Evolutionary conservation across 1,140 invertebrate genomes (phyloP).

Genomic region (Hormaphis cornu): DNA sequence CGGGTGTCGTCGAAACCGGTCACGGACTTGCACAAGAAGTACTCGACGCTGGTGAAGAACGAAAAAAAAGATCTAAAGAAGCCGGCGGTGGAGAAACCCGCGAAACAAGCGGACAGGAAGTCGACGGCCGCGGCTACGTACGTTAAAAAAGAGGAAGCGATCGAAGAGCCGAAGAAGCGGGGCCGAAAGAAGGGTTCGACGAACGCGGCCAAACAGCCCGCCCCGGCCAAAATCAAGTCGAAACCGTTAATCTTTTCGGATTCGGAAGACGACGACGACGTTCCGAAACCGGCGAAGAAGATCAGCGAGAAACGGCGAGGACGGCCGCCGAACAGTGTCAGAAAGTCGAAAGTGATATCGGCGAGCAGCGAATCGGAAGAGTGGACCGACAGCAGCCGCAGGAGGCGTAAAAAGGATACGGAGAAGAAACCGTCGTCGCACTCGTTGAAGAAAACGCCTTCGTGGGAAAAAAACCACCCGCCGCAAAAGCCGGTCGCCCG

Average conservation of each 20-base stretch:
- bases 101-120: not conserved
- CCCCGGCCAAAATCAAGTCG: conserved; percentile 9
- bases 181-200: conserved; percentile 31
- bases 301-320: conserved; percentile 30
- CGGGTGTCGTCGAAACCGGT: not conserved
- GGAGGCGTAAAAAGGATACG: not conserved
- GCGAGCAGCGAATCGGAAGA: conserved; percentile 37
- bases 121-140: not conserved
- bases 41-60: not conserved
- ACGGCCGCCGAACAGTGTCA: conserved; percentile 26
- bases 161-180: conserved; percentile 32
- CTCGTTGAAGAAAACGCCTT: conserved; percentile 13
- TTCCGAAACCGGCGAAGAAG: conserved; percentile 23
- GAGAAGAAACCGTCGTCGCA: conserved; percentile 14
- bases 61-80: conserved; percentile 25
- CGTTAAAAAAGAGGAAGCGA: not conserved
- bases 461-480: conserved; percentile 20
- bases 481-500: conserved; percentile 36
- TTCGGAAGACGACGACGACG: conserved; percentile 36
- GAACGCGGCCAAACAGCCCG: conserved; percentile 27
- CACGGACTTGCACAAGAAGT: conserved; percentile 16
- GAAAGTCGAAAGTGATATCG: conserved; percentile 8
- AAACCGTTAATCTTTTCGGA: conserved; percentile 34
- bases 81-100: not conserved
- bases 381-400: conserved; percentile 19